Evolutionary conservation across 2,888 invertebrate genomes (phyloP).

Genomic region (Bombylius major): DNA sequence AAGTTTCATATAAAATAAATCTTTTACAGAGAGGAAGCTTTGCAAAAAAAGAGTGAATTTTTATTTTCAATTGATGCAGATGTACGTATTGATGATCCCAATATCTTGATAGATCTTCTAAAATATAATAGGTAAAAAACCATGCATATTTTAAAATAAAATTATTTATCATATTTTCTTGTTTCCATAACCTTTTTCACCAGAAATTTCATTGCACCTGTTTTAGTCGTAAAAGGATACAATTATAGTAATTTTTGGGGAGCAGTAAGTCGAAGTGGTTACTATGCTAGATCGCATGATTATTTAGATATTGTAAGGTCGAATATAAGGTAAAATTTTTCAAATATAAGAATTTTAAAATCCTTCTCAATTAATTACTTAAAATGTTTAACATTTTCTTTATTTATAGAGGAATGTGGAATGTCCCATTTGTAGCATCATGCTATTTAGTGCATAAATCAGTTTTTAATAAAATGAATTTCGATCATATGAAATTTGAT

Average conservation of each 20-base stretch:
- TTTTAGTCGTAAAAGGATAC: slow-evolving; percentile 70
- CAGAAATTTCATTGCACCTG: slow-evolving; percentile 51
- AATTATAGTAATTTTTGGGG: slow-evolving; percentile 99
- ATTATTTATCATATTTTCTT: too few relatives aligned
- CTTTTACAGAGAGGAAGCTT: slow-evolving; percentile 59
- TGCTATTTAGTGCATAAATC: slow-evolving; percentile 72
- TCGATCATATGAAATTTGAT: slow-evolving; percentile 55
- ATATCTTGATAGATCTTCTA: slow-evolving; percentile 59
- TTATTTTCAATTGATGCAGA: slow-evolving; percentile 77
- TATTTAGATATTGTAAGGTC: slow-evolving; percentile 89
- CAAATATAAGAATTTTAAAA: too few relatives aligned
- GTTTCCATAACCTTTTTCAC: background rate
- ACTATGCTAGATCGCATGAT: slow-evolving; percentile 87
- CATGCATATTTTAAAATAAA: too few relatives aligned
- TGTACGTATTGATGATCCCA: slow-evolving; percentile 66
- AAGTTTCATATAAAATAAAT: background rate
- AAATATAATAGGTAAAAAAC: slow-evolving; percentile 49
- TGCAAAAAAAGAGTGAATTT: slow-evolving; percentile 65
- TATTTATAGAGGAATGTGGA: slow-evolving; percentile 82
- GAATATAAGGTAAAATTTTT: slow-evolving; percentile 50
- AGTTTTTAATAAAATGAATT: slow-evolving; percentile 43
- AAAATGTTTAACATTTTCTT: background rate
- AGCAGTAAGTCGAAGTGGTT: slow-evolving; percentile 77
- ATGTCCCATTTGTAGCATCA: slow-evolving; percentile 80
- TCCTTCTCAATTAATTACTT: too few relatives aligned